A percentile compares a stretch with the other conserved stretches of the same genome.
phyloP scores from a whole-genome alignment of 2,888 invertebrate genomes.

The Latheticus oryzae region DNA sequence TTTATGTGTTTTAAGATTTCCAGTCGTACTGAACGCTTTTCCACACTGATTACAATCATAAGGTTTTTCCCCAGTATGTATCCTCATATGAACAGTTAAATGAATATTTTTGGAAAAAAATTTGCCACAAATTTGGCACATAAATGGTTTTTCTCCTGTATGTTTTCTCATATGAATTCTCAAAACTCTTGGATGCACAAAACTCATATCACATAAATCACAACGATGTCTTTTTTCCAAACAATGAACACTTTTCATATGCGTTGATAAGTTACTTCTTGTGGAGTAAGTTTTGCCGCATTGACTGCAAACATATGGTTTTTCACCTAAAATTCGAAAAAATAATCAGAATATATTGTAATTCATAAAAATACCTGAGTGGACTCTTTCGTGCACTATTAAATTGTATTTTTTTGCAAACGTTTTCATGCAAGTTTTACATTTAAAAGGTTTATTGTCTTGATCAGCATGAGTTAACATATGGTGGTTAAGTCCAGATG shows the following conservation, averaged over 20 bases:
- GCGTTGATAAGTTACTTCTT: slow-evolving; percentile 54
- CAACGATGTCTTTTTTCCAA: slow-evolving; percentile 54
- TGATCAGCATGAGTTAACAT: slow-evolving; percentile 49
- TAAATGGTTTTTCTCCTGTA: slow-evolving; percentile 55
- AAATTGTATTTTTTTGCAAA: slow-evolving; percentile 52
- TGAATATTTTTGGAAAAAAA: slow-evolving; percentile 55
- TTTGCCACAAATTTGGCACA: slow-evolving; percentile 52
- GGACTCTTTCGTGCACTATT: slow-evolving; percentile 52
- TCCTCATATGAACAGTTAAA: slow-evolving; percentile 52
- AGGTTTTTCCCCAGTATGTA: slow-evolving; percentile 55
- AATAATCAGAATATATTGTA: slow-evolving; percentile 3
- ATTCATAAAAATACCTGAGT: slow-evolving; percentile 45
- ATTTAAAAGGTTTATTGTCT: slow-evolving; percentile 49
- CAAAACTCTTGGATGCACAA: slow-evolving; percentile 53
- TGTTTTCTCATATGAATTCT: slow-evolving; percentile 56
- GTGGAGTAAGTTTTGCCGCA: slow-evolving; percentile 56
- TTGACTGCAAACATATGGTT: slow-evolving; percentile 52
- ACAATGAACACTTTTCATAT: slow-evolving; percentile 51
- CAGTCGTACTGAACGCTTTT: slow-evolving; percentile 54
- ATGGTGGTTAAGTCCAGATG: slow-evolving; percentile 52
- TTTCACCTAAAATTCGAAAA: slow-evolving; percentile 42
- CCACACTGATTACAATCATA: slow-evolving; percentile 52
- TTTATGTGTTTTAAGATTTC: slow-evolving; percentile 53
- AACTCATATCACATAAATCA: slow-evolving; percentile 51
- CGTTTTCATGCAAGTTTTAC: slow-evolving; percentile 49